Base-by-base conservation (phyloP, 2,888 invertebrate species). In the Spodoptera picta region DNA sequence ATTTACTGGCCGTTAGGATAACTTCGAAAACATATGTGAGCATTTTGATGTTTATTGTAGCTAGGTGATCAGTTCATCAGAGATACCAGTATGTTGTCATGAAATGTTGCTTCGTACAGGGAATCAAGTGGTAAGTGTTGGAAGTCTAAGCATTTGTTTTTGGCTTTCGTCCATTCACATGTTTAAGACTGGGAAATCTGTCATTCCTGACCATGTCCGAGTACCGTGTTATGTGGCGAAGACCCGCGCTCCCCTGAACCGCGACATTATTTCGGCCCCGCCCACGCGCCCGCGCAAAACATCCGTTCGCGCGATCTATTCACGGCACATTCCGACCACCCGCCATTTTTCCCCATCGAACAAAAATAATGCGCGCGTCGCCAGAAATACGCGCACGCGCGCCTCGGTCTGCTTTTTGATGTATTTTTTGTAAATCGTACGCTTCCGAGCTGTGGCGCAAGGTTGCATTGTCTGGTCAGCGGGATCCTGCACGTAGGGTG, bases 271-370 rank as follows among this genome's bases (percentile, higher is more conserved):
- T 70, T 77, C 65, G 74, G 72, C 54, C 75, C 76, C 85, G 84
- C 90, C 87, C 89, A 87, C 92, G 80, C 88, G 71, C 83, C 74
- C 83, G 81, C 86, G 87, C 89, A 85, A 87, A 88, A 90, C 90
- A 92, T 92, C 92, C 91, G 90, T 85, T 86, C 86, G 83, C 87
- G 87, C 78, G 81, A 63, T 84, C 90, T 93, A 93, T 93, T 92
- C 88, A 83, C 84, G 84, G 88, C 88, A 83, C 91, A 91, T 92
- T 88, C 92, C 91, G 79, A 82, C 67, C 83, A 86, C 86, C 84
- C 85, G 87, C 88, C 88, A 88, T 91, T 92, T 90, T 89, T 88
- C 86, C 85, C 81, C 87, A 86, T 83, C 79, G 81, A 83, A 90
- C 90, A 77, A 87, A 92, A 93, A 92, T 92, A 91, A 90, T 89